phyloP scores from a whole-genome alignment of 2,113 vertebrate genomes.

The Xenopus borealis region DNA sequence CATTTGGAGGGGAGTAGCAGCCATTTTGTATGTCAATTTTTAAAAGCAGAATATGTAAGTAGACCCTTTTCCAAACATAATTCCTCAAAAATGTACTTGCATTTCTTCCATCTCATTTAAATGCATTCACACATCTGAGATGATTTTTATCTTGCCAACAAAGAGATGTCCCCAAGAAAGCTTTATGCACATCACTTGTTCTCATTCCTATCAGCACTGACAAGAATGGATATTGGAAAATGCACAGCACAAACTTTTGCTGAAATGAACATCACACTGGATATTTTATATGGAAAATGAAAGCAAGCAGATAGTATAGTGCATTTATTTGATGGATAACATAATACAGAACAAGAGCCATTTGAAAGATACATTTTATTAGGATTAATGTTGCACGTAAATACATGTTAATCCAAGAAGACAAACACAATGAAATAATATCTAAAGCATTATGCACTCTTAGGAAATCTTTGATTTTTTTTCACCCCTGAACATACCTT shows the following conservation, averaged over 20 bases:
- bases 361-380: slow-evolving; percentile 34
- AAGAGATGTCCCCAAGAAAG: slow-evolving; percentile 49
- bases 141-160: slow-evolving; percentile 31
- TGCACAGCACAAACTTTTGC: slow-evolving; percentile 51
- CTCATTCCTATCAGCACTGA: slow-evolving; percentile 37
- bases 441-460: not conserved
- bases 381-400: slow-evolving; percentile 36
- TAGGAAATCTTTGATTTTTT: slow-evolving; percentile 2
- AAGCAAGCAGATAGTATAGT: slow-evolving; percentile 47
- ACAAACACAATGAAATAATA: slow-evolving; percentile 26
- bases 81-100: slow-evolving; percentile 27
- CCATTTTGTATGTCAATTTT: not conserved
- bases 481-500: not conserved
- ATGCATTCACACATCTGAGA: slow-evolving; percentile 28
- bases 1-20: too few species aligned
- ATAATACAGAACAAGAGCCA: slow-evolving; percentile 38
- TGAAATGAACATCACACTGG: slow-evolving; percentile 24
- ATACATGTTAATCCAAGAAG: slow-evolving; percentile 34
- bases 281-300: slow-evolving; percentile 47
- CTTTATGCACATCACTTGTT: slow-evolving; percentile 7
- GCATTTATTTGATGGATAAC: slow-evolving; percentile 35
- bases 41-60: not conserved
- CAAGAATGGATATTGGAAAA: slow-evolving; percentile 44
- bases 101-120: slow-evolving; percentile 46
- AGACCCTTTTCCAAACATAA: slow-evolving; percentile 59